Evolutionary conservation across 23 tunicate species (phyloP).

Genomic region (Corella eumyota): DNA sequence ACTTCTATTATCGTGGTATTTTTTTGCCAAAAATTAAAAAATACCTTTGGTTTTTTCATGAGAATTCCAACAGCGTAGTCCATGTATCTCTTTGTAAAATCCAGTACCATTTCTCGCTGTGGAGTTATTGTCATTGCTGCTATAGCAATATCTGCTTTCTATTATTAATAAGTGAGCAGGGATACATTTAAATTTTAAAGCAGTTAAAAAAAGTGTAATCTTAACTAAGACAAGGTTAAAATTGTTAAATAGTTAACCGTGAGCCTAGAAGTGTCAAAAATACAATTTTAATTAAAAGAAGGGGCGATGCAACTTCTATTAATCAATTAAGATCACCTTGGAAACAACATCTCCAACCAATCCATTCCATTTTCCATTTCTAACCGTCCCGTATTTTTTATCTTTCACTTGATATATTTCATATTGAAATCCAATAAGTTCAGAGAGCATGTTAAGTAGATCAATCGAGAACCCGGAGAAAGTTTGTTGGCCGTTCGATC

Average conservation of each 20-base stretch:
- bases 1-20: too few species aligned
- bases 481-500: conserved; percentile 6
- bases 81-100: conserved; percentile 77
- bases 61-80: conserved; percentile 74
- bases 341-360: conserved; percentile 69
- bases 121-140: conserved; percentile 82
- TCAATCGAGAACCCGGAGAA: conserved; percentile 68
- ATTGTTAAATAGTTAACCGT: neutral
- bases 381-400: conserved; percentile 39
- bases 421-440: conserved; percentile 26
- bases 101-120: conserved; percentile 62
- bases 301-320: neutral
- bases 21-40: too few species aligned
- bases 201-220: too few species aligned
- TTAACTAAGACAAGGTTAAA: too few species aligned
- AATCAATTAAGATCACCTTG: conserved; percentile 24
- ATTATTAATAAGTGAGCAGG: too few species aligned
- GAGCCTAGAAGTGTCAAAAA: neutral
- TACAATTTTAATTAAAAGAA: neutral
- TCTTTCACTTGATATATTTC: conserved; percentile 54
- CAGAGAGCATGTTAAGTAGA: conserved; percentile 40
- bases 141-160: conserved; percentile 76
- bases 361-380: conserved; percentile 67
- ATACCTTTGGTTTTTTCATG: conserved; percentile 37
- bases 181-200: too few species aligned